Percentiles rank a stretch among this genome's conserved stretches.
phyloP scores from a whole-genome alignment of 2,888 invertebrate genomes.

The Luperina testacea region DNA sequence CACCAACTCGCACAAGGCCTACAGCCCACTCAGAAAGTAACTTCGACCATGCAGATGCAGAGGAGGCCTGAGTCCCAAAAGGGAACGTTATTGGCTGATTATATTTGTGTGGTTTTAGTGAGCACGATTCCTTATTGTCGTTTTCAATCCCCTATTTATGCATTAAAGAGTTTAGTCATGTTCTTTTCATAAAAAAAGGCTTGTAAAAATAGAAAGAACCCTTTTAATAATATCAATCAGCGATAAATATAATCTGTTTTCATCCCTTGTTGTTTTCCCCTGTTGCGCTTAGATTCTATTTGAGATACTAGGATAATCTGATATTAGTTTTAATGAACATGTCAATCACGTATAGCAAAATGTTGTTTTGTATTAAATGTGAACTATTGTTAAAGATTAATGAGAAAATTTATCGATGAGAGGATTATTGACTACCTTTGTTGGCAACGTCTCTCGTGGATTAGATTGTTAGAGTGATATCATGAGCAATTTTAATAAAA shows the following conservation, averaged over 20 bases:
- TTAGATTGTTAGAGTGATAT: conserved; percentile 3
- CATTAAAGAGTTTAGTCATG: neutral
- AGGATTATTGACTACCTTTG: conserved; percentile 39
- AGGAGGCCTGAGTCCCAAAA: neutral
- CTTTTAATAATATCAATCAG: conserved; percentile 55
- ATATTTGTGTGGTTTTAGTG: neutral
- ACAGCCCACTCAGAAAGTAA: no score
- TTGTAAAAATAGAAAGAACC: conserved; percentile 38
- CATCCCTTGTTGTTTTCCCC: conserved; percentile 67
- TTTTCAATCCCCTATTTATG: neutral
- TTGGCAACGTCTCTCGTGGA: neutral
- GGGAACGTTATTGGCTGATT: neutral
- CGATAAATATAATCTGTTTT: conserved; percentile 55
- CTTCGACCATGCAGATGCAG: no score
- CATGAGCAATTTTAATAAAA: neutral
- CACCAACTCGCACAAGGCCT: neutral
- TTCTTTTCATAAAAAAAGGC: neutral
- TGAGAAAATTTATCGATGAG: conserved; percentile 50
- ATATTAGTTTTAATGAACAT: conserved; percentile 84
- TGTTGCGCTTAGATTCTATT: conserved; percentile 81
- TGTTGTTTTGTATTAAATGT: conserved; percentile 42
- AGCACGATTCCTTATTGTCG: neutral
- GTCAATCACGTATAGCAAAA: conserved; percentile 77
- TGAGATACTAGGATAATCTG: conserved; percentile 84
- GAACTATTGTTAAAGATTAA: conserved; percentile 56